phyloP scores from a whole-genome alignment of 2,797 vertebrate genomes.

The Argentina silus region DNA sequence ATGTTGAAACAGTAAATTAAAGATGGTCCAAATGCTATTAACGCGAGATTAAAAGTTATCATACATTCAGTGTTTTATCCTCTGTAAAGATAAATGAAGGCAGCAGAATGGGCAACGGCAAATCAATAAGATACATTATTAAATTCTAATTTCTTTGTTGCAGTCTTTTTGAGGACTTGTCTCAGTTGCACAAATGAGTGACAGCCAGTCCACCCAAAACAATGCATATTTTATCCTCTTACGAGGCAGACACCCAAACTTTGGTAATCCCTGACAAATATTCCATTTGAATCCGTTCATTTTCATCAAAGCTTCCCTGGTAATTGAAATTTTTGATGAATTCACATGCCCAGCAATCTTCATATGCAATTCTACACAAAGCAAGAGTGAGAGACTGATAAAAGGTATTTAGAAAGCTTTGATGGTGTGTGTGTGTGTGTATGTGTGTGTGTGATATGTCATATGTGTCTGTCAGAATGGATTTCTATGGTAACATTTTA shows the following conservation, averaged over 20 bases:
- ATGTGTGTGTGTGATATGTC: too few species aligned
- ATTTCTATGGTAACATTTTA: too few species aligned
- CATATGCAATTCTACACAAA: neutral
- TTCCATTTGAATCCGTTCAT: conserved; percentile 37
- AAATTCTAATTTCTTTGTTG: conserved; percentile 13
- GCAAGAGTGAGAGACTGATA: neutral
- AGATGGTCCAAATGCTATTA: neutral
- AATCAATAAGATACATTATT: neutral
- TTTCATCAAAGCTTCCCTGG: conserved; percentile 38
- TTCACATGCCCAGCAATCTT: conserved; percentile 3
- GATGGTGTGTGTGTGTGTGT: neutral
- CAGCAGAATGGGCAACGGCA: neutral
- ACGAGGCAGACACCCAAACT: conserved; percentile 44
- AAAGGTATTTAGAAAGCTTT: conserved; percentile 19
- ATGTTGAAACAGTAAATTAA: conserved; percentile 4
- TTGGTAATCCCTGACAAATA: conserved; percentile 53
- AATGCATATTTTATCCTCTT: conserved; percentile 50
- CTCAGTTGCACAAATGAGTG: conserved; percentile 33
- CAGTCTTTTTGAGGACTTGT: conserved; percentile 17
- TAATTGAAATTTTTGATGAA: conserved; percentile 36
- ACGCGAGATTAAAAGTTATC: neutral
- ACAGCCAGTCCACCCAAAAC: conserved; percentile 31
- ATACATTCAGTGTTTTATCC: neutral
- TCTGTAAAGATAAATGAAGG: neutral
- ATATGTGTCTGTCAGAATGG: neutral